Evolutionary conservation across 2,888 invertebrate species (phyloP).

Genomic region (Catonia carolina): DNA sequence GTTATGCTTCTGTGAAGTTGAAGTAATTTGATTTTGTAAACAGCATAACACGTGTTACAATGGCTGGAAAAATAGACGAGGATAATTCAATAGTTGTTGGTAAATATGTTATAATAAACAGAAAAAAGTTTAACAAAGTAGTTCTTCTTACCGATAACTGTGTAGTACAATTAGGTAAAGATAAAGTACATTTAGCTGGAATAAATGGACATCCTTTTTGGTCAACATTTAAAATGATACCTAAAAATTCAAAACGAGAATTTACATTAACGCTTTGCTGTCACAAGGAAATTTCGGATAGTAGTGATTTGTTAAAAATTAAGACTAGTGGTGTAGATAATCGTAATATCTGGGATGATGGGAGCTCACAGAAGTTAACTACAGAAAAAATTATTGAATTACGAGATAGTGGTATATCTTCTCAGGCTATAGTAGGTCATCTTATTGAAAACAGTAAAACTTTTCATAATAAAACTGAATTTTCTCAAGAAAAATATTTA

Average conservation of each 20-base stretch:
- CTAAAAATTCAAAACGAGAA: conserved; percentile 47
- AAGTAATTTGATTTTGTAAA: no score
- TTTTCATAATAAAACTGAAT: conserved; percentile 84
- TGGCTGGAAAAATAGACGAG: no score
- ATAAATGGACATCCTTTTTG: conserved; percentile 63
- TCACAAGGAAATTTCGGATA: conserved; percentile 47
- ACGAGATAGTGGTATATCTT: conserved; percentile 66
- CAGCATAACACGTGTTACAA: no score
- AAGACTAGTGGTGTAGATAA: conserved; percentile 69
- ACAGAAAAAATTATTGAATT: conserved; percentile 75
- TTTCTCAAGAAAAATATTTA: conserved; percentile 88
- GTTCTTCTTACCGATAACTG: conserved; percentile 61
- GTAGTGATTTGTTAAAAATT: conserved; percentile 57
- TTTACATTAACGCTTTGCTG: conserved; percentile 49
- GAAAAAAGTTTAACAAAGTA: conserved; percentile 69
- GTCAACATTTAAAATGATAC: conserved; percentile 68
- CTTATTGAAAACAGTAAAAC: conserved; percentile 87
- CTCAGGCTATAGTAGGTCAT: conserved; percentile 76
- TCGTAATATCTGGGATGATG: conserved; percentile 70
- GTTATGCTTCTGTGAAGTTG: no score
- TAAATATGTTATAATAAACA: conserved; percentile 67
- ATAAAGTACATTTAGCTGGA: conserved; percentile 58
- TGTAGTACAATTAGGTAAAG: conserved; percentile 59
- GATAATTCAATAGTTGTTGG: conserved; percentile 41
- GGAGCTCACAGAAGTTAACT: conserved; percentile 73